These are phyloP conservation scores for Diarsia dahlii DNA, from an alignment of 2,888 invertebrate genomes.

Conservation along the genomic window DNA sequence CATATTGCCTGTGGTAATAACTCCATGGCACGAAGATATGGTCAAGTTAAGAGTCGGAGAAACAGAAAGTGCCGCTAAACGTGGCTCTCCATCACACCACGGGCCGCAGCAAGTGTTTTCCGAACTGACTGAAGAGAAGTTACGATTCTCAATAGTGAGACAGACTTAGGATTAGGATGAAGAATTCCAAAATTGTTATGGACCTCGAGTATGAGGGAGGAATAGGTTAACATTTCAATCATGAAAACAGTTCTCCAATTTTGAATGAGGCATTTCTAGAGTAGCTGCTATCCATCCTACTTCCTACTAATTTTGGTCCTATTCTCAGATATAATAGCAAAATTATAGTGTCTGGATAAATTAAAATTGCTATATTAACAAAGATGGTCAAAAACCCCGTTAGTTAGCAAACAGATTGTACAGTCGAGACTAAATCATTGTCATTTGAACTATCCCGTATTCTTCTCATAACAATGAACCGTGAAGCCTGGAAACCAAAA, in stretches of 20 bases:
- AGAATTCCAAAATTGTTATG: neutral
- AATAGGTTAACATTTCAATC: neutral
- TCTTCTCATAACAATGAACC: conserved; percentile 54
- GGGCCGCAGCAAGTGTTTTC: neutral
- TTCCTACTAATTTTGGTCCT: neutral
- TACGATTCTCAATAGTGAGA: neutral
- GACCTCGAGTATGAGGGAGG: neutral
- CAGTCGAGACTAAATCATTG: conserved; percentile 8
- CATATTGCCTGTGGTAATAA: neutral
- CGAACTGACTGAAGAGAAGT: neutral
- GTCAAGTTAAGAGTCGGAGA: neutral
- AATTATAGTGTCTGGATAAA: neutral
- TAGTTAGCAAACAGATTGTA: conserved; percentile 5
- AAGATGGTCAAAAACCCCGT: conserved; percentile 12
- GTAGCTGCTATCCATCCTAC: neutral
- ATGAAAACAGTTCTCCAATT: neutral
- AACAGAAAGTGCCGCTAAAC: neutral
- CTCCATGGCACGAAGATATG: neutral
- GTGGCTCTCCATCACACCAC: neutral
- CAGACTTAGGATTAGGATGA: neutral
- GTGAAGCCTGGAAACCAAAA: conserved; percentile 51
- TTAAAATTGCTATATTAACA: conserved; percentile 1
- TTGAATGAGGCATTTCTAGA: neutral
- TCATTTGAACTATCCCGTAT: conserved; percentile 49
- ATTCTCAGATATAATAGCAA: neutral